Base-by-base conservation (phyloP, 2,113 vertebrate species). In the Pseudopipra pipra region DNA sequence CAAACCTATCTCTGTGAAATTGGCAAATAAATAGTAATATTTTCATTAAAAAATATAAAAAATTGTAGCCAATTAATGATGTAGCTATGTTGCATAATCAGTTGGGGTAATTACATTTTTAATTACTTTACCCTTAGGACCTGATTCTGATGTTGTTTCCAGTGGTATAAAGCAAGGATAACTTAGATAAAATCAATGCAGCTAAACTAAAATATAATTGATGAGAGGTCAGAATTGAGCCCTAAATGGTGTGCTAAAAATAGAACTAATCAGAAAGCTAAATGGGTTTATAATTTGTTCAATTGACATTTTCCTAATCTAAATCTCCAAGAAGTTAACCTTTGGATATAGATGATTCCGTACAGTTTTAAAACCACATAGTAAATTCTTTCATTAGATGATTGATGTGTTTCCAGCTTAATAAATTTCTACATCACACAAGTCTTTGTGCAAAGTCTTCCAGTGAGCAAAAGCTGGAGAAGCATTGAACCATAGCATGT, bases 201-300 rank as follows among this genome's bases (percentile, higher is more conserved):
- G 44, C 79, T 84, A 78, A 95, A 87, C 33, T 90, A 61, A 93
- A 95, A 74, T 89, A 66, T 87, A 93, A 85, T 75, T 79, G 89
- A 89, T 91, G 67, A 89, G 87, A 93, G 88, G 91, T 96, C 92
- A 95, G 87, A 95, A 87, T 47, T 54, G 44, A 81, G 62, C 51
- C 92, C 51, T 94, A 94, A 88, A 88, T 88, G 51, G 13, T 93
- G 86, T 75, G 49, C 75, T 92, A 67, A 89, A 96, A 95, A 89
- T 87, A 44, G 68, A 95, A 93, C 79, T 96, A 96, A 95, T 96
- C 89, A 91, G 86, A 97, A 94, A 87, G 67, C 85, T 87, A 94
- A 93, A 97, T 97, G 97, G 96, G 97, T 98, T 95, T 97, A 97
- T 97, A 97, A 98, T 97, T 81, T 88, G 92, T 75, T 77, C 59